phyloP scores from a whole-genome alignment of 64 coral and sea anemone species.

The Platygyra sinensis region DNA sequence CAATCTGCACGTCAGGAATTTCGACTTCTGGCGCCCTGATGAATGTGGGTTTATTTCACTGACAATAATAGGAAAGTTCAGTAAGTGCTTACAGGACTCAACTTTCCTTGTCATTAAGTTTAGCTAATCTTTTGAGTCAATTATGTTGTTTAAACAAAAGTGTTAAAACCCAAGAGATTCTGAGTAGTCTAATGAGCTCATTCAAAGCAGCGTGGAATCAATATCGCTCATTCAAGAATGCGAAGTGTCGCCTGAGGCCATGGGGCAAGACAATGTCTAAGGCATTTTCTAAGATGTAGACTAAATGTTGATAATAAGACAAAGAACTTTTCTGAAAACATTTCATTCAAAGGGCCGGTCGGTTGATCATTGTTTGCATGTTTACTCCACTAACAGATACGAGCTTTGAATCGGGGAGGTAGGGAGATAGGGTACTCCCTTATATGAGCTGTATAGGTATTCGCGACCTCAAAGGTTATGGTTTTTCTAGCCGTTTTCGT shows the following conservation, averaged over 20 bases:
- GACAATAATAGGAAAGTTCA: neutral
- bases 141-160: neutral
- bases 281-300: neutral
- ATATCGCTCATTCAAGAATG: neutral
- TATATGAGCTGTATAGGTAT: no score
- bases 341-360: no score
- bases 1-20: no score
- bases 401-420: no score
- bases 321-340: neutral
- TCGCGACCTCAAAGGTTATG: no score
- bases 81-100: neutral
- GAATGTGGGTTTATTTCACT: neutral
- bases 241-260: neutral
- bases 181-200: neutral
- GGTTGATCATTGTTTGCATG: no score
- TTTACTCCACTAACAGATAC: no score
- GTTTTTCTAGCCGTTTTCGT: no score
- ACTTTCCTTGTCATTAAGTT: neutral
- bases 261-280: neutral
- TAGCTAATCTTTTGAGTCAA: neutral
- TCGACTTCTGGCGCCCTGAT: no score
- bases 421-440: no score
- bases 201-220: neutral
- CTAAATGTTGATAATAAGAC: neutral
- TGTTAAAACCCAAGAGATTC: neutral